phyloP scores from a whole-genome alignment of 2,888 invertebrate species.

The Callyntrura sp. region DNA sequence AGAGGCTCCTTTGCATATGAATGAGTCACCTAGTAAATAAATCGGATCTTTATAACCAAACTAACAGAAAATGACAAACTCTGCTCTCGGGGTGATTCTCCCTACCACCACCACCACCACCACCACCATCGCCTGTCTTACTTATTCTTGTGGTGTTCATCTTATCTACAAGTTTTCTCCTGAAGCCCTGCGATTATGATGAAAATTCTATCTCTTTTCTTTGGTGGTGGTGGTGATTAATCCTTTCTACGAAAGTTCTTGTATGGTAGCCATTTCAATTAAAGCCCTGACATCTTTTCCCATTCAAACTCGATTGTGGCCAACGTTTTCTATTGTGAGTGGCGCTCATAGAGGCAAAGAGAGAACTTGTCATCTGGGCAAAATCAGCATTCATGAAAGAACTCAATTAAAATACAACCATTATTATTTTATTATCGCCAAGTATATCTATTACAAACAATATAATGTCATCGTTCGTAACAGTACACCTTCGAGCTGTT shows the following conservation, averaged over 20 bases:
- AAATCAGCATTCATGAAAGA: constrained; percentile 65
- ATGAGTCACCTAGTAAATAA: constrained; percentile 60
- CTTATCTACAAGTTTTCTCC: constrained; percentile 5
- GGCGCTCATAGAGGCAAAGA: neutral
- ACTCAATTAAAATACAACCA: constrained; percentile 63
- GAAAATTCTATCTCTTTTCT: constrained; percentile 19
- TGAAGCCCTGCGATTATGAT: constrained; percentile 13
- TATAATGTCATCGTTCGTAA: constrained; percentile 36
- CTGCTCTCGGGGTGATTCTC: constrained; percentile 58
- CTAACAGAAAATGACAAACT: constrained; percentile 66
- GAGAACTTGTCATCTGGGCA: constrained; percentile 65
- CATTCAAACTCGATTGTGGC: constrained; percentile 34
- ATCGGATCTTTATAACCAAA: constrained; percentile 58
- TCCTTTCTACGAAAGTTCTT: constrained; percentile 43
- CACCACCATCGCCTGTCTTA: neutral
- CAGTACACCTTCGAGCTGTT: constrained; percentile 3
- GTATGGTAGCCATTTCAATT: constrained; percentile 54
- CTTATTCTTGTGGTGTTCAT: neutral
- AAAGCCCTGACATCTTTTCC: constrained; percentile 6
- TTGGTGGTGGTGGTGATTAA: constrained; percentile 44
- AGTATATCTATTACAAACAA: constrained; percentile 58
- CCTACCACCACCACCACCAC: constrained; percentile 22
- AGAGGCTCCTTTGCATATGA: constrained; percentile 49
- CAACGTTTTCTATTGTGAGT: constrained; percentile 1
- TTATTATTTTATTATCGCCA: constrained; percentile 36